phyloP scores from a whole-genome alignment of 2,113 vertebrate species.

The Phylloscopus trochilus region DNA sequence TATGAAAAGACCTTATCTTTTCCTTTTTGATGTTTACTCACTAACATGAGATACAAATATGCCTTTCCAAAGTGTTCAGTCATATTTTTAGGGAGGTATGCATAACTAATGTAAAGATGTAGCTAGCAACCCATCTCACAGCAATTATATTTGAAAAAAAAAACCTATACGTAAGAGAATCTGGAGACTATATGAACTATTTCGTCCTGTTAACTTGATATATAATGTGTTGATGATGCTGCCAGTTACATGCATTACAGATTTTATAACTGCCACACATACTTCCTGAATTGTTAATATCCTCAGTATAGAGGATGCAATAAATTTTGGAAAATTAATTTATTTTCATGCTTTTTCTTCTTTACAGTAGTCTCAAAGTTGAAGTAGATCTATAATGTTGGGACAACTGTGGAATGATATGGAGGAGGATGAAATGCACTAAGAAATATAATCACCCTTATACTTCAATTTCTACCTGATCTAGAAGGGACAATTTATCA shows the following conservation, averaged over 20 bases:
- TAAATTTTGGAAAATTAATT: not conserved
- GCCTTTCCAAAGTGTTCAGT: not conserved
- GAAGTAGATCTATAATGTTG: not conserved
- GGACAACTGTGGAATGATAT: not conserved
- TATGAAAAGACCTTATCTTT: not conserved
- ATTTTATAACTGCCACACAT: not conserved
- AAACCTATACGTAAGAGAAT: not conserved
- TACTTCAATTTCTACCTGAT: not conserved
- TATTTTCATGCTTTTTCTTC: not conserved
- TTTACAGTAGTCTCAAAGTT: not conserved
- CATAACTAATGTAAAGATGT: not conserved
- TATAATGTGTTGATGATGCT: not conserved
- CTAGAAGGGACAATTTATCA: not conserved
- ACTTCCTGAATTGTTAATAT: not conserved
- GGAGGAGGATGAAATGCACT: not conserved
- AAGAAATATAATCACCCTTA: not conserved
- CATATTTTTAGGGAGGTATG: not conserved
- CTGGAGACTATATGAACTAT: not conserved
- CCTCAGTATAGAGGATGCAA: not conserved
- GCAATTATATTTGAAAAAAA: not conserved
- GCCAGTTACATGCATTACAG: not conserved
- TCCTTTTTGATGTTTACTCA: not conserved
- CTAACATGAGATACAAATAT: not conserved
- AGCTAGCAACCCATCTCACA: not conserved
- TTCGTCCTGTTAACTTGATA: not conserved